Evolutionary conservation across 2,113 vertebrate genomes (phyloP).

Genomic region (Lepisosteus osseus): DNA sequence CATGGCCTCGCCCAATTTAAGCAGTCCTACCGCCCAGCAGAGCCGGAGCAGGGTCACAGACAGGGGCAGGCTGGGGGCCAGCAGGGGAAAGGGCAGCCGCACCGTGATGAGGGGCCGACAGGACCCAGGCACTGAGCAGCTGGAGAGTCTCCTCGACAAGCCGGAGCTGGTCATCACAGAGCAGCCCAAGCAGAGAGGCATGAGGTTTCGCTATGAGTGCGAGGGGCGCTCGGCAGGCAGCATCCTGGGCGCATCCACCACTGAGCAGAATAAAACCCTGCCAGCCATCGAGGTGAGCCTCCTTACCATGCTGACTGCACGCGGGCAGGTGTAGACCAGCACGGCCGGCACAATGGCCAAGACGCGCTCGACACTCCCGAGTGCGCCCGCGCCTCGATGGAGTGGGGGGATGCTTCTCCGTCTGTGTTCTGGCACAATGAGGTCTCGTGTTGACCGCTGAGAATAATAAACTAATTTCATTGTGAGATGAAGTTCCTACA

Average conservation of each 20-base stretch:
- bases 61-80: not conserved
- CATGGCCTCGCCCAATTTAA: conserved; percentile 16
- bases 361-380: no score
- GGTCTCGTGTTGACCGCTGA: no score
- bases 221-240: conserved; percentile 87
- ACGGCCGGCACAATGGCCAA: no score
- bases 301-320: not conserved
- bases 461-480: no score
- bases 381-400: no score
- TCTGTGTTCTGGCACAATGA: no score
- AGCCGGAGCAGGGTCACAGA: conserved; percentile 11
- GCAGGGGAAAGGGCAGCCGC: not conserved
- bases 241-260: conserved; percentile 83
- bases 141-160: conserved; percentile 58
- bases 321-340: no score
- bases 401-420: no score
- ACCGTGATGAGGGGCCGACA: not conserved
- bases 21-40: not conserved
- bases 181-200: conserved; percentile 89
- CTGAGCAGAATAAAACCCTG: conserved; percentile 78
- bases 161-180: conserved; percentile 77
- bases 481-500: no score
- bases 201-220: conserved; percentile 90
- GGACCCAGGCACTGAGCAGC: conserved; percentile 29
- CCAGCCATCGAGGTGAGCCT: conserved; percentile 76